Conservation (phyloP, 2,113 vertebrate species). For the Paraplagusia blochii region DNA sequence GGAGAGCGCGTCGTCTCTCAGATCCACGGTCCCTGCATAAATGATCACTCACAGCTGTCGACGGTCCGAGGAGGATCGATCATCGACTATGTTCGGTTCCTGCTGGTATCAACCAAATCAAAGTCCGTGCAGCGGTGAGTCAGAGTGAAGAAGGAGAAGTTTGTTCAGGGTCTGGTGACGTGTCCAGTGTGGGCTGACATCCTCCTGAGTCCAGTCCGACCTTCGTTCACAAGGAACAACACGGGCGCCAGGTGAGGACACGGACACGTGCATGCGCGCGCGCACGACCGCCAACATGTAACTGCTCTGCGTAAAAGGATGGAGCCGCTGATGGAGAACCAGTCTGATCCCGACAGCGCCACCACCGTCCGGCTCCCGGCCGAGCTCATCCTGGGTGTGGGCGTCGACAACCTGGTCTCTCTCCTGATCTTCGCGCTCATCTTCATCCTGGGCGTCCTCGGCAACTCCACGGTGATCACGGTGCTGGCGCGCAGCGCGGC, state of each 20-base stretch:
- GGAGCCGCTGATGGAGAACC: constrained; percentile 49
- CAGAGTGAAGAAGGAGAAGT: neutral
- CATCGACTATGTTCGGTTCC: too few species aligned
- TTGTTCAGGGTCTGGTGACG: constrained; percentile 29
- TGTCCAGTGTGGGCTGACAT: constrained; percentile 15
- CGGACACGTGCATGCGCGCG: too few species aligned
- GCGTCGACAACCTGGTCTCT: constrained; percentile 85
- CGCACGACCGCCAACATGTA: constrained; percentile 17
- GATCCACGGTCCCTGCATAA: constrained; percentile 15
- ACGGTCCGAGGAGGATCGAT: too few species aligned
- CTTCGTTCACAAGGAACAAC: neutral
- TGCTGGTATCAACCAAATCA: too few species aligned
- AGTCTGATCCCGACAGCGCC: constrained; percentile 23
- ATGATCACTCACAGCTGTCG: too few species aligned
- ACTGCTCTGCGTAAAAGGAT: constrained; percentile 13
- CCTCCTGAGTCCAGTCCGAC: constrained; percentile 10
- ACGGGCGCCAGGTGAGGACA: neutral
- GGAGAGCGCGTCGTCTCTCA: constrained; percentile 30
- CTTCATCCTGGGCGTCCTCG: constrained; percentile 85
- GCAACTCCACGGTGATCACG: constrained; percentile 88
- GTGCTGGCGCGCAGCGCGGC: constrained; percentile 85
- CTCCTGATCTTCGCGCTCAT: constrained; percentile 85
- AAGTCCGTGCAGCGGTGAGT: too few species aligned
- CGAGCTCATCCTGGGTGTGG: constrained; percentile 74
- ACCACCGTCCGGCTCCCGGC: constrained; percentile 16